Evolutionary conservation across 1,140 invertebrate species (phyloP).

Genomic region (Eriocheir sinensis): DNA sequence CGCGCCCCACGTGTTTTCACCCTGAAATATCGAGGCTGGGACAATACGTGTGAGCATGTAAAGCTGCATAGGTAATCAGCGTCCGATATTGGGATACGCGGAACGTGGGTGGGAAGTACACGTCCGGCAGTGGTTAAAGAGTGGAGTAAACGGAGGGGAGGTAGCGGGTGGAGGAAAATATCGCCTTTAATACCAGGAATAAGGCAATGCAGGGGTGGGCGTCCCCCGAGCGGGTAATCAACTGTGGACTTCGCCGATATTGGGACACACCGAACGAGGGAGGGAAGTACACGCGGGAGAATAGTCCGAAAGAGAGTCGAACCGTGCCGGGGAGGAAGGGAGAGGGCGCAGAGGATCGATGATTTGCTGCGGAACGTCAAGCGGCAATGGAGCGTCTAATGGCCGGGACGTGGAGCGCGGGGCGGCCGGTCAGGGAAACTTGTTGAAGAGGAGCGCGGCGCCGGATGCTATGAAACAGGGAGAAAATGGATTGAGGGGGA

Average conservation of each 20-base stretch:
- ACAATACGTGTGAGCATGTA: too few relatives aligned
- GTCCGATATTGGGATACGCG: too few relatives aligned
- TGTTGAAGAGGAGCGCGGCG: neutral
- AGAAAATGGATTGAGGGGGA: neutral
- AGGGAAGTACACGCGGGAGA: neutral
- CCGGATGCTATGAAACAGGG: neutral
- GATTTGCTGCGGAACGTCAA: neutral
- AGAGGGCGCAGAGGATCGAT: neutral
- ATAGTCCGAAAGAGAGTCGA: neutral
- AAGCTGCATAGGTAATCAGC: too few relatives aligned
- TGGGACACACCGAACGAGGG: neutral
- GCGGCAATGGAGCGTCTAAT: neutral
- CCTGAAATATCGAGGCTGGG: too few relatives aligned
- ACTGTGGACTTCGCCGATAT: constrained; percentile 8
- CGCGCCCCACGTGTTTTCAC: too few relatives aligned
- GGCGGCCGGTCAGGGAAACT: neutral
- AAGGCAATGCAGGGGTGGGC: neutral
- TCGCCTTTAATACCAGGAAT: neutral
- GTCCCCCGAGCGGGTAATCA: neutral
- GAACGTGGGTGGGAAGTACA: too few relatives aligned
- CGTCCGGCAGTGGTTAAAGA: too few relatives aligned
- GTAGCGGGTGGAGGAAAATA: too few relatives aligned
- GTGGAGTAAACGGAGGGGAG: too few relatives aligned
- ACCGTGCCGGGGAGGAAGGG: neutral
- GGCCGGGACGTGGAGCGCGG: neutral